Evolutionary conservation across 53 echinoderm and acorn worm species (phyloP).

Genomic region (Paelopatides confundens): DNA sequence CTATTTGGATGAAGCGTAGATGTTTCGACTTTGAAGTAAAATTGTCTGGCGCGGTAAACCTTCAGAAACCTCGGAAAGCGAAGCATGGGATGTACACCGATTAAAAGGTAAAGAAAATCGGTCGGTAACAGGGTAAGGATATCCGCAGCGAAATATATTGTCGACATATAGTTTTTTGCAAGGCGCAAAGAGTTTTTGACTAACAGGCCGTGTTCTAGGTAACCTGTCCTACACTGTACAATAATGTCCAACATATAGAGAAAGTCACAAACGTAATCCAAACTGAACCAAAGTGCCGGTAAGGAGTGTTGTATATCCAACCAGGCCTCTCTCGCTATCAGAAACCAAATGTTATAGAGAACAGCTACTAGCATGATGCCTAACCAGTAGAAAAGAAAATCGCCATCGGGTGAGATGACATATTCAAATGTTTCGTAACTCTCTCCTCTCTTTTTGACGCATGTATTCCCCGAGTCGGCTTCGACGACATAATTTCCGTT

Average conservation of each 20-base stretch:
- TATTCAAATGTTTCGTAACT: background rate
- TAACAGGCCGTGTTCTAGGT: conserved; percentile 82
- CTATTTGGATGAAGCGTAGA: conserved; percentile 73
- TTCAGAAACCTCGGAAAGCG: conserved; percentile 61
- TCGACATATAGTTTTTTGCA: conserved; percentile 65
- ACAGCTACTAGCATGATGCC: conserved; percentile 68
- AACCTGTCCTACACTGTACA: conserved; percentile 82
- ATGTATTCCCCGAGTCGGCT: background rate
- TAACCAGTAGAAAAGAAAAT: conserved; percentile 87
- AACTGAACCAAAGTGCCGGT: conserved; percentile 73
- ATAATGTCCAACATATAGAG: conserved; percentile 82
- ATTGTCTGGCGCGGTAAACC: conserved; percentile 63
- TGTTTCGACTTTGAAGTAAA: conserved; percentile 77
- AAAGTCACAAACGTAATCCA: conserved; percentile 89
- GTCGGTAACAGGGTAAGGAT: conserved; percentile 75
- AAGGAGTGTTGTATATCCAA: conserved; percentile 70
- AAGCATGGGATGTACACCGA: background rate
- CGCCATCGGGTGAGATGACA: background rate
- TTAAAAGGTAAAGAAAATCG: conserved; percentile 80
- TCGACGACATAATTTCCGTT: background rate
- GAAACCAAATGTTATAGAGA: conserved; percentile 88
- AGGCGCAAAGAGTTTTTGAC: conserved; percentile 70
- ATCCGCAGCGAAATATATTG: conserved; percentile 67
- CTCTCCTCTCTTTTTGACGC: background rate
- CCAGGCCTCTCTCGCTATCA: conserved; percentile 95